Evolutionary conservation across 2,888 invertebrate species (phyloP), one percentile per base, ranked within the genome.

Genomic region (Yponomeuta sedellus): DNA sequence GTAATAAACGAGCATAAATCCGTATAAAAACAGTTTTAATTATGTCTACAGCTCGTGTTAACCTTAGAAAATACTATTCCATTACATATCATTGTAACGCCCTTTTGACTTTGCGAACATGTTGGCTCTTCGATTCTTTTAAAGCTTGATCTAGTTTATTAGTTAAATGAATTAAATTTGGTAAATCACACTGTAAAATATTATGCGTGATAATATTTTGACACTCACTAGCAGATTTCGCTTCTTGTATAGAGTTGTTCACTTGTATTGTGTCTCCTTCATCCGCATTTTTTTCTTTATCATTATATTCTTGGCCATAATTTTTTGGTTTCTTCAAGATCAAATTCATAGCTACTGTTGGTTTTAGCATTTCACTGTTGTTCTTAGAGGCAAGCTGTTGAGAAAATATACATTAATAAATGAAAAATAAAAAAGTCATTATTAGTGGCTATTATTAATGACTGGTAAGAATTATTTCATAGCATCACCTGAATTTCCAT

Each of bases 71-170:
- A n/a, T n/a, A n/a, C n/a, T n/a, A n/a, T n/a, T n/a, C 8, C 34
- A 34, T 34, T 34, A 34, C 34, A 52, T 52, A 25, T 67, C 68
- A 71, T n/a, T 81, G 91, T 69, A 92, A 75, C 66, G 85, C 85
- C 77, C 91, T 88, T 72, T 92, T 89, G 61, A 93, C 88, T 79
- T 91, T 92, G 10, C 92, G 85, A 10, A 92, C 86, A 76, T 93
- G 93, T 71, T 92, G 92, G 72, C 92, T 92, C 69, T 90, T 92
- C 1, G 92, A 91, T 78, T 93, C 93, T 69, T 91, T 91, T 64
- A 93, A 73, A 22, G 93, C 93, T 73, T 88, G 85, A 67, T 93
- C 93, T 65, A 93, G 75, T 72, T 88, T 89, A 74, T 92, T 91
- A 5, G 91, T 85, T 69, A 93, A 73, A 72, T 93, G 85, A 39